A percentile compares a stretch with the other conserved stretches of the same genome.
phyloP scores from a whole-genome alignment of 2,113 vertebrate species.

The Numida meleagris region DNA sequence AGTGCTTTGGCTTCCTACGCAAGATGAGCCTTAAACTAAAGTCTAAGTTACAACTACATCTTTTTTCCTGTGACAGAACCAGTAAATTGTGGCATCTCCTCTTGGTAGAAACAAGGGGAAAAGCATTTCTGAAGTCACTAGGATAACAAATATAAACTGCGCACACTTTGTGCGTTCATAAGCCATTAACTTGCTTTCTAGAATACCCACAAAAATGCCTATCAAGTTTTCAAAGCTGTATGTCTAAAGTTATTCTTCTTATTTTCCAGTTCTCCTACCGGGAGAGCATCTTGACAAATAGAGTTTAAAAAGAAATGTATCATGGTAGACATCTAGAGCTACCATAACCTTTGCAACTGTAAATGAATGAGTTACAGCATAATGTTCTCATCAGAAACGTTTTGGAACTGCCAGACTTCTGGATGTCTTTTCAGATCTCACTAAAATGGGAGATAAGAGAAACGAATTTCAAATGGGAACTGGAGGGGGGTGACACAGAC shows the following conservation, averaged over 20 bases:
- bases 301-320: neutral
- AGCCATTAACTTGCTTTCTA: neutral
- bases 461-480: conserved; percentile 50
- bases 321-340: neutral
- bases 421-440: conserved; percentile 49
- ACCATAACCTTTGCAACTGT: conserved; percentile 7
- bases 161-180: neutral
- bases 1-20: neutral
- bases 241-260: neutral
- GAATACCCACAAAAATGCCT: neutral
- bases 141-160: neutral
- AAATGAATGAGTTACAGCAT: conserved; percentile 29
- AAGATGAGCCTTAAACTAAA: neutral
- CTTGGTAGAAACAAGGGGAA: neutral
- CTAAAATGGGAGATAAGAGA: conserved; percentile 63
- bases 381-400: conserved; percentile 33
- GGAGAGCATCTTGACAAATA: neutral
- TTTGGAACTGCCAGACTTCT: conserved; percentile 46
- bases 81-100: neutral
- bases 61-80: neutral
- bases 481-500: neutral
- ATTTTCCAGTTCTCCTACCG: neutral
- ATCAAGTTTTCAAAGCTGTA: neutral
- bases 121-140: neutral
- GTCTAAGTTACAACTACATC: neutral